These are phyloP conservation scores for Cossypha niveicapilla DNA, from an alignment of 2,797 vertebrate species.

Conservation along the genomic window DNA sequence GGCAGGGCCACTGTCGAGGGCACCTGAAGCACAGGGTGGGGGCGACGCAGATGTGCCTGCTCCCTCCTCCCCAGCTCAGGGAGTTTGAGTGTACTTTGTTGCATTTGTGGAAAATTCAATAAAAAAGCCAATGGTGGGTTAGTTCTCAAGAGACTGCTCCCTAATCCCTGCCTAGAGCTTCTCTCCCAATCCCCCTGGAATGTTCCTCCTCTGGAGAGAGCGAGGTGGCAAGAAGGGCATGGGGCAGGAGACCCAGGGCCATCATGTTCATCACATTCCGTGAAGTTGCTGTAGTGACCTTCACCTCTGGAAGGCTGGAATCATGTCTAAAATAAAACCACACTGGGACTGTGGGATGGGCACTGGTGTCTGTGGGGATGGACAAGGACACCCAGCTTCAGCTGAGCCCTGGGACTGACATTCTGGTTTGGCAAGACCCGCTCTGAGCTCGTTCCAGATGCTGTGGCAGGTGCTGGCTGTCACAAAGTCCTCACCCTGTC, in stretches of 20 bases:
- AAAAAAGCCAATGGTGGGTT: fast-evolving
- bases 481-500: not conserved
- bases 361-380: not conserved
- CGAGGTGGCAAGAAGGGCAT: not conserved
- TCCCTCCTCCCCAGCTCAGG: not conserved
- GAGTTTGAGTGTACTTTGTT: no score
- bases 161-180: not conserved
- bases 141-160: fast-evolving
- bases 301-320: not conserved
- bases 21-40: fast-evolving
- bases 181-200: not conserved
- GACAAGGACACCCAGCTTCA: not conserved
- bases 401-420: not conserved
- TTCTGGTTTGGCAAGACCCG: not conserved
- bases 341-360: not conserved
- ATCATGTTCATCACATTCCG: not conserved
- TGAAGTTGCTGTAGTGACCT: fast-evolving
- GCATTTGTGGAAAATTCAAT: not conserved
- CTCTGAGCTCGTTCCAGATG: not conserved
- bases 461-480: not conserved
- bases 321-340: not conserved
- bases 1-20: not conserved
- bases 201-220: not conserved
- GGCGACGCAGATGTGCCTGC: fast-evolving
- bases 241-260: not conserved